Conservation (phyloP, 2,888 invertebrate genomes). For the Trachelus tabidus region DNA sequence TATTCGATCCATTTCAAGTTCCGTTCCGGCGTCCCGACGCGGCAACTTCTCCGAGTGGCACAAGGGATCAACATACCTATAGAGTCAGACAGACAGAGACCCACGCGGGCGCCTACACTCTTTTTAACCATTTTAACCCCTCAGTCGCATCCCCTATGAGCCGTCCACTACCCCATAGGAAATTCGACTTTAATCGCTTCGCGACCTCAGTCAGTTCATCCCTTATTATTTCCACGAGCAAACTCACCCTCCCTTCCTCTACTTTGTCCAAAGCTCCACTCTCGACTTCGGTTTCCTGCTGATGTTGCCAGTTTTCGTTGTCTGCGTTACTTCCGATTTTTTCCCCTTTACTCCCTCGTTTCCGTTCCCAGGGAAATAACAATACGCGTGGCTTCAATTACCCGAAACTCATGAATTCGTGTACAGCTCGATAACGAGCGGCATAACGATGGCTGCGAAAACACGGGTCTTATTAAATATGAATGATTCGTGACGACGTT, state of each 20-base stretch:
- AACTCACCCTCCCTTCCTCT: neutral
- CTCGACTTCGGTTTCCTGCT: neutral
- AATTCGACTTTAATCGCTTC: neutral
- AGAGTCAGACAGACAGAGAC: neutral
- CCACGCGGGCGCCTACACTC: neutral
- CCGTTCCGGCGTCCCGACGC: constrained; percentile 28
- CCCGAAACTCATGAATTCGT: neutral
- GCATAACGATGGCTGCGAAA: neutral
- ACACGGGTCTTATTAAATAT: neutral
- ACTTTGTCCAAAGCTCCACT: neutral
- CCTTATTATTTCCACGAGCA: neutral
- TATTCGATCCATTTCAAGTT: constrained; percentile 47
- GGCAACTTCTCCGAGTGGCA: neutral
- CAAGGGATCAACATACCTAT: neutral
- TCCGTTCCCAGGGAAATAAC: neutral
- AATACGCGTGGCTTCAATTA: neutral
- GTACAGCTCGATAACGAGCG: neutral
- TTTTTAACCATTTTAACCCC: neutral
- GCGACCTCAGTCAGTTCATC: neutral
- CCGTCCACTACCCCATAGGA: neutral
- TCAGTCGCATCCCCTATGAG: neutral
- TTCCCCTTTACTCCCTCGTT: neutral
- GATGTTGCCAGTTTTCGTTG: neutral
- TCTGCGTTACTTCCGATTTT: neutral
- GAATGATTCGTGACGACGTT: neutral